Percentiles rank a stretch among this genome's conserved stretches.
phyloP scores from a whole-genome alignment of 1,140 invertebrate species.

The Spodoptera frugiperda region DNA sequence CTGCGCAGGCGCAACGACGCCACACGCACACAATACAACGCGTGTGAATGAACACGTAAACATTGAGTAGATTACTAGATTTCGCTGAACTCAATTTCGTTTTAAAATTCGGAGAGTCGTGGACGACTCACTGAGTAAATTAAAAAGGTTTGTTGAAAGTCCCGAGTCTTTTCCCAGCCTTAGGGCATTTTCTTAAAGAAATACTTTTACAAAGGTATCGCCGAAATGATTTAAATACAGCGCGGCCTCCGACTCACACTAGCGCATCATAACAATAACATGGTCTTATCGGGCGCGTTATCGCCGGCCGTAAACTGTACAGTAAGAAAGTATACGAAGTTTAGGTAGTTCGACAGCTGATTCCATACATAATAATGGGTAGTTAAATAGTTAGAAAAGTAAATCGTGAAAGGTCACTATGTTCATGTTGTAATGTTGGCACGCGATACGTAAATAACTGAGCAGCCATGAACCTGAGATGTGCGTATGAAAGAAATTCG shows the following conservation, averaged over 20 bases:
- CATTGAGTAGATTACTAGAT: conserved; percentile 62
- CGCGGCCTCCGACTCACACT: not conserved
- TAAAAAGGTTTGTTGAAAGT: conserved; percentile 24
- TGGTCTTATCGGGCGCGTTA: conserved; percentile 42
- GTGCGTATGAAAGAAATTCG: conserved; percentile 54
- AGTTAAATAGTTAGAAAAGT: conserved; percentile 30
- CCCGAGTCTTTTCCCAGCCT: conserved; percentile 2
- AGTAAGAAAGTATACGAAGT: conserved; percentile 31
- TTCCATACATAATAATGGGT: conserved; percentile 19
- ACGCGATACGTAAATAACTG: conserved; percentile 49
- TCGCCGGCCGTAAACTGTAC: conserved; percentile 15
- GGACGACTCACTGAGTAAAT: not conserved
- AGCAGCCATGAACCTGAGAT: conserved; percentile 60
- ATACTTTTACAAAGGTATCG: not conserved
- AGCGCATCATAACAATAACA: conserved; percentile 64
- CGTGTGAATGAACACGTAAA: conserved; percentile 83
- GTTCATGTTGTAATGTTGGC: conserved; percentile 55
- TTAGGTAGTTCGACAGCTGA: conserved; percentile 47
- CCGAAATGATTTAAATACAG: not conserved
- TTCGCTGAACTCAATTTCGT: conserved; percentile 43
- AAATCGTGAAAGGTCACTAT: conserved; percentile 51
- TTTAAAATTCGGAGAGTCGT: conserved; percentile 9
- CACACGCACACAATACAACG: conserved; percentile 64
- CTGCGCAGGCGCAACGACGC: conserved; percentile 75
- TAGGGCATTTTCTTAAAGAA: not conserved